Evolutionary conservation across 2,797 vertebrate genomes (phyloP).

Genomic region (Champsocephalus esox): DNA sequence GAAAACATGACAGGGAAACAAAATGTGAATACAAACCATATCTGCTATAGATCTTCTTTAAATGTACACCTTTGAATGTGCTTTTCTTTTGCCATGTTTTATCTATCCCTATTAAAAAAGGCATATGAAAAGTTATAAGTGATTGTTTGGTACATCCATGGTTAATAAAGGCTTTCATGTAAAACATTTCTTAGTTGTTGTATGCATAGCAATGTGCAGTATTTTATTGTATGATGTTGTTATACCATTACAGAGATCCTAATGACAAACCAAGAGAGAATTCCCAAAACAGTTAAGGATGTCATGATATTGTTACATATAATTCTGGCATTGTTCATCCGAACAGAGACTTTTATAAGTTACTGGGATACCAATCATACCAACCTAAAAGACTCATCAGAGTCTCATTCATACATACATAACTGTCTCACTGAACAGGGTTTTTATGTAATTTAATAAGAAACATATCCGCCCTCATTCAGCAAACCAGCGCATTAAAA

Average conservation of each 20-base stretch:
- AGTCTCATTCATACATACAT: background rate
- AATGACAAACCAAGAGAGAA: background rate
- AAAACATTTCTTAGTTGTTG: conserved; percentile 24
- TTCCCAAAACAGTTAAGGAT: conserved; percentile 3
- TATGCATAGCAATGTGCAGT: conserved; percentile 31
- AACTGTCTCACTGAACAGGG: background rate
- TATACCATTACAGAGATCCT: conserved; percentile 10
- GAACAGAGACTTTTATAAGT: background rate
- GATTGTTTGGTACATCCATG: background rate
- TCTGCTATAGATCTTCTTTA: too few species aligned
- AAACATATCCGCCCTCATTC: background rate
- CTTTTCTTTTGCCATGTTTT: background rate
- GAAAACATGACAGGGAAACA: too few species aligned
- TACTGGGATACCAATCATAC: background rate
- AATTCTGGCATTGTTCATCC: background rate
- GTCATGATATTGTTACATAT: background rate
- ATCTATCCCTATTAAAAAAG: conserved; percentile 18
- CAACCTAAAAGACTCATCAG: background rate
- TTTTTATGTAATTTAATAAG: background rate
- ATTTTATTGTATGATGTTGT: conserved; percentile 31
- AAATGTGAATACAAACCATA: too few species aligned
- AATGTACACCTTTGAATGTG: background rate
- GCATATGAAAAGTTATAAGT: background rate
- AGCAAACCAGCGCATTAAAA: conserved; percentile 20
- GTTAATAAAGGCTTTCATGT: background rate